phyloP scores from a whole-genome alignment of 2,797 vertebrate genomes.

The Triplophysa yarkandensis region DNA sequence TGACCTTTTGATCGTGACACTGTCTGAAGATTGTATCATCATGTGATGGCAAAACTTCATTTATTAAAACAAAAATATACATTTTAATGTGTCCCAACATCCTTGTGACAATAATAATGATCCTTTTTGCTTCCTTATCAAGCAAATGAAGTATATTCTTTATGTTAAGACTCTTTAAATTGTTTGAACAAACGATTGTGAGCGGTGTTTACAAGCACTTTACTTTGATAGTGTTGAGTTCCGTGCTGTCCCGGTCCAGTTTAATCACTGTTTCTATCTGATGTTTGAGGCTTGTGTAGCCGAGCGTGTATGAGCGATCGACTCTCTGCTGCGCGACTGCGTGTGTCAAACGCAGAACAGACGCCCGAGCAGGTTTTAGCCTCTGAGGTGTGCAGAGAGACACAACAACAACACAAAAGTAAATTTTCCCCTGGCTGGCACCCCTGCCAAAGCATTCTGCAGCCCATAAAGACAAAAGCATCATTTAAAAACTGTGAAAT shows the following conservation, averaged over 20 bases:
- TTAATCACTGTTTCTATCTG: not conserved
- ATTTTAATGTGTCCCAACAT: not conserved
- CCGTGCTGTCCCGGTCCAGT: not conserved
- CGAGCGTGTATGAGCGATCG: slow-evolving; percentile 35
- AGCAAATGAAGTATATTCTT: not conserved
- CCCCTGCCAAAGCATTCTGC: slow-evolving; percentile 31
- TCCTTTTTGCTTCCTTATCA: not conserved
- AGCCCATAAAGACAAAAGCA: slow-evolving; percentile 51
- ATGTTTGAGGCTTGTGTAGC: slow-evolving; percentile 16
- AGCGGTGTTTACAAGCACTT: not conserved
- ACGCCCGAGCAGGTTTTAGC: slow-evolving; percentile 49
- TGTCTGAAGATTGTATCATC: slow-evolving; percentile 71
- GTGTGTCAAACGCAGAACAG: slow-evolving; percentile 29
- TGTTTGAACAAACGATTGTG: not conserved
- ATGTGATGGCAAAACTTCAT: slow-evolving; percentile 75
- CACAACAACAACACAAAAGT: slow-evolving; percentile 9
- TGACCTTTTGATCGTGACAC: slow-evolving; percentile 81
- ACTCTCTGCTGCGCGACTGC: slow-evolving; percentile 17
- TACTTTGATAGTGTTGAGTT: not conserved
- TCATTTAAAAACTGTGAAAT: slow-evolving; percentile 61
- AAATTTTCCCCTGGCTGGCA: slow-evolving; percentile 33
- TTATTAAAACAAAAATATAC: slow-evolving; percentile 21
- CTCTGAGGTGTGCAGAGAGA: slow-evolving; percentile 43
- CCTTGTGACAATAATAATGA: not conserved
- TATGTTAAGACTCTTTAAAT: not conserved